phyloP scores from a whole-genome alignment of 2,113 vertebrate genomes.

The Heptranchias perlo region DNA sequence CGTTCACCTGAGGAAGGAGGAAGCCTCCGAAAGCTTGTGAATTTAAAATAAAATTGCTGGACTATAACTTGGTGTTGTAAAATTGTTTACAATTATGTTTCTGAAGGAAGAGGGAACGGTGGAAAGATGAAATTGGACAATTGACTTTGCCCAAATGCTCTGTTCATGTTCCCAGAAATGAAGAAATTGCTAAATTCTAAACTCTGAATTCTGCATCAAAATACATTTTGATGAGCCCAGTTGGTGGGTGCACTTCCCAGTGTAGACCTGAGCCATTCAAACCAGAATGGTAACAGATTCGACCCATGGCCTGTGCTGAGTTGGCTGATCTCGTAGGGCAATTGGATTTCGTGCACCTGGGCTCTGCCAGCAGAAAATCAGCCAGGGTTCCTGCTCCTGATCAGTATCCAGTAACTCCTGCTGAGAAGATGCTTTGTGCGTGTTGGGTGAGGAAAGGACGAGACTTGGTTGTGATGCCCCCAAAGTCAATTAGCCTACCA shows the following conservation, averaged over 20 bases:
- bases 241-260: neutral
- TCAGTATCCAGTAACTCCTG: too few relatives aligned
- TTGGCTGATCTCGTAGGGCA: neutral
- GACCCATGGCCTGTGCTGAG: neutral
- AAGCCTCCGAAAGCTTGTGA: too few relatives aligned
- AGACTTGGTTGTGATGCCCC: neutral
- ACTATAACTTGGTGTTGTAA: too few relatives aligned
- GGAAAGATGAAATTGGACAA: neutral
- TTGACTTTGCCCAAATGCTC: neutral
- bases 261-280: too few relatives aligned
- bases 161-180: neutral
- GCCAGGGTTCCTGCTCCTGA: neutral
- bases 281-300: neutral
- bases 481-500: neutral
- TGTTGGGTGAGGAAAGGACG: too few relatives aligned
- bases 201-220: neutral
- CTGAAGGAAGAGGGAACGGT: neutral
- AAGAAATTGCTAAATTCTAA: too few relatives aligned
- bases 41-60: too few relatives aligned
- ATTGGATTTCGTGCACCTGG: neutral
- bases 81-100: too few relatives aligned
- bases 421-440: too few relatives aligned
- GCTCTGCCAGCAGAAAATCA: neutral
- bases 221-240: neutral
- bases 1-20: too few relatives aligned